Conservation (phyloP, 2,888 invertebrate genomes). For the Ornithoptera priamus region DNA sequence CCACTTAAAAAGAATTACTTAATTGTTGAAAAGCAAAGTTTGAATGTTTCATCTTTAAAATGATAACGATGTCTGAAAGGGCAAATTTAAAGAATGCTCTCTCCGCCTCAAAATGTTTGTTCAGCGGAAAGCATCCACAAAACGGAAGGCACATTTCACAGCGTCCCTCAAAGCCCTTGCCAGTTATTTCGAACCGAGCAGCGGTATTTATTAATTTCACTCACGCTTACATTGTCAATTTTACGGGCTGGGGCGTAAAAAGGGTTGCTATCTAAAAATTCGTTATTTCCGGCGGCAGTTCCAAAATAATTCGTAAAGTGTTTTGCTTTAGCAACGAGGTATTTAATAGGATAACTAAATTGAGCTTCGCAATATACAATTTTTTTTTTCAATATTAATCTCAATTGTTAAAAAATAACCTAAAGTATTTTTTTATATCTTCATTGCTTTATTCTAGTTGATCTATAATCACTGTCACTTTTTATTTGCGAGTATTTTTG, state of each 20-base stretch:
- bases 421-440: not conserved
- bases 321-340: not conserved
- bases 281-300: not conserved
- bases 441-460: too few relatives aligned
- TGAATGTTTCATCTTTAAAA: not conserved
- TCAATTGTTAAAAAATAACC: not conserved
- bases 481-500: too few relatives aligned
- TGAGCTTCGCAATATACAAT: not conserved
- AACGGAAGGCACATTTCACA: slow-evolving; percentile 48
- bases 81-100: slow-evolving; percentile 53
- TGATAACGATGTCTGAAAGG: slow-evolving; percentile 38
- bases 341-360: not conserved
- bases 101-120: slow-evolving; percentile 40
- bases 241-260: slow-evolving; percentile 10
- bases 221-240: slow-evolving; percentile 24
- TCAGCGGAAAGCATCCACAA: slow-evolving; percentile 39
- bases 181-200: slow-evolving; percentile 42
- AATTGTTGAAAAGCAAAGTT: not conserved
- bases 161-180: slow-evolving; percentile 48
- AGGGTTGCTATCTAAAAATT: slow-evolving; percentile 10
- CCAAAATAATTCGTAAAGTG: not conserved
- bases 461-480: too few relatives aligned
- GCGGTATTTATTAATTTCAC: slow-evolving; percentile 55
- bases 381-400: not conserved
- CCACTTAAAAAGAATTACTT: not conserved